Conservation (phyloP, 2,797 vertebrate species). For the Columba guinea region DNA sequence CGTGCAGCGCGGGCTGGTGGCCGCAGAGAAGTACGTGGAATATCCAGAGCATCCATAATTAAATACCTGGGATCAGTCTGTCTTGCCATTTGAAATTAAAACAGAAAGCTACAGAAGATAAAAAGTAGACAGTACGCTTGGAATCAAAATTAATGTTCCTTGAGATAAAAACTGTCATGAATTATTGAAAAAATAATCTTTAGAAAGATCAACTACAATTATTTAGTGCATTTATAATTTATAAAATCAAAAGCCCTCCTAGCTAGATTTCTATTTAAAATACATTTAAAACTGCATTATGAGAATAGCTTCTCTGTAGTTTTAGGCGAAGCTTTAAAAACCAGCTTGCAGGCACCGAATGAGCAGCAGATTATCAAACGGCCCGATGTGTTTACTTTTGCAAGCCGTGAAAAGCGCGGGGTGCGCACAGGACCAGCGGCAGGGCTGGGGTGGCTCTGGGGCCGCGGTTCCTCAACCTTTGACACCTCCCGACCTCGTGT, state of each 20-base stretch:
- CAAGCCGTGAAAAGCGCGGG: conserved; percentile 15
- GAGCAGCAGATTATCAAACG: not conserved
- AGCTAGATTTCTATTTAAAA: not conserved
- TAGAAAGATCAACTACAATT: not conserved
- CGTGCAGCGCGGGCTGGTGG: not conserved
- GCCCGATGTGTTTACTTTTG: not conserved
- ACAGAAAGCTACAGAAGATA: not conserved
- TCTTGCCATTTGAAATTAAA: conserved; percentile 2
- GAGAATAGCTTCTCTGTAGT: not conserved
- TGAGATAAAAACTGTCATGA: not conserved
- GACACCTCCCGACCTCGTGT: not conserved
- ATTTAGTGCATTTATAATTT: conserved; percentile 4
- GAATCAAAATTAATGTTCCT: not conserved
- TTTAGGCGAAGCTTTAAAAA: not conserved
- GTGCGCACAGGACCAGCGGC: not conserved
- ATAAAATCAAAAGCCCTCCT: not conserved
- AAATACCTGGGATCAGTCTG: not conserved
- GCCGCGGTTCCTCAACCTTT: conserved; percentile 21
- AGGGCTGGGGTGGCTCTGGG: not conserved
- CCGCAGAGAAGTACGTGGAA: not conserved
- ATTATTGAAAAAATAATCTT: conserved; percentile 15
- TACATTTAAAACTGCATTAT: not conserved
- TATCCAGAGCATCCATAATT: not conserved
- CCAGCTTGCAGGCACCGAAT: not conserved
- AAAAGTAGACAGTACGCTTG: not conserved